Base-by-base conservation (phyloP, 2,888 invertebrate species). In the Apodemia zela region DNA sequence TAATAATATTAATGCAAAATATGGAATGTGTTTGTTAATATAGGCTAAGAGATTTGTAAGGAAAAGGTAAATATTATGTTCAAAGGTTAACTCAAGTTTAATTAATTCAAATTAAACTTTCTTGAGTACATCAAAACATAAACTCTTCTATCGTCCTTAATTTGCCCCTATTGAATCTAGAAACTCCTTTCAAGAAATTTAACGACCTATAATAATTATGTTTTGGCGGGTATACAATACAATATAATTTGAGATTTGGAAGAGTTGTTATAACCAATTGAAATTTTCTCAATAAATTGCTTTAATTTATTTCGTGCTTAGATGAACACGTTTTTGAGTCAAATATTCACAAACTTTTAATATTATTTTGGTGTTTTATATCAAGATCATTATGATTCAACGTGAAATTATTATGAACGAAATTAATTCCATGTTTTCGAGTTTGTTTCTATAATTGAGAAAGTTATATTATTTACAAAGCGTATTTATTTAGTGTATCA, bases 261-360 rank as follows among this genome's bases (percentile, higher is more conserved):
- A n/a, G 54, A 25, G 21, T 25, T 54, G 21, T 25, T 54, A 54
- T 54, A 54, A 21, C 21, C 54, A 54, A 54, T 54, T 54, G 54
- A 54, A 21, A 54, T 54, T 54, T 21, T 21, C 54, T 54, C 54
- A 25, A 54, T 18, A 18, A 54, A 54, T 54, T 54, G 25, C 21
- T 21, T 25, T 21, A 54, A 54, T 21, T 54, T 54, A 2, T 54
- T 54, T 54, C 21, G 54, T 54, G 54, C 25, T 54, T 25, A 54
- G 54, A 54, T 21, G 54, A 54, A 54, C 21, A 54, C 13, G 13
- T 21, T 21, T 54, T 54, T 25, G 54, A 54, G 25, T 54, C 25
- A 13, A 54, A 25, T 18, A 11, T 49, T 49, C 18, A 49, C 2
- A 18, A 49, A 49, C 49, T 18, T 18, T 42, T n/a, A 38, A 38